Evolutionary conservation across 23 tunicate species (phyloP).

Genomic region (Phallusia fumigata): DNA sequence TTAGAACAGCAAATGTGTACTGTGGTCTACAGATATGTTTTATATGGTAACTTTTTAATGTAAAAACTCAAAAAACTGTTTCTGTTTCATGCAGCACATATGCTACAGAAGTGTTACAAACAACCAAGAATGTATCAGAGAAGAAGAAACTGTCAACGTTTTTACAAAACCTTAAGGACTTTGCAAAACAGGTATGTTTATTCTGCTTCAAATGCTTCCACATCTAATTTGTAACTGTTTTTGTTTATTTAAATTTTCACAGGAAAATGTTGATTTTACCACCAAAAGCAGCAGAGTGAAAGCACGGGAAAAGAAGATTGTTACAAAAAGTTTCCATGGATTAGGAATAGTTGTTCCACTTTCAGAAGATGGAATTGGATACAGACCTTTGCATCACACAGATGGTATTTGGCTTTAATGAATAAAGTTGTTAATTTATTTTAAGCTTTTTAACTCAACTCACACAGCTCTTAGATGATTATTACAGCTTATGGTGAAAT

Average conservation of each 20-base stretch:
- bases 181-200: constrained; percentile 14
- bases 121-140: not conserved
- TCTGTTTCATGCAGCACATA: not conserved
- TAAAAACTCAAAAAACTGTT: too few relatives aligned
- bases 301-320: constrained; percentile 37
- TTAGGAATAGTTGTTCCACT: constrained; percentile 82
- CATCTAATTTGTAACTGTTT: not conserved
- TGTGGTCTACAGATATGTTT: too few relatives aligned
- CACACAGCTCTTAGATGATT: too few relatives aligned
- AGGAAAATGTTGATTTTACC: constrained; percentile 18
- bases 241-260: not conserved
- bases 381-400: constrained; percentile 54
- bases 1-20: too few relatives aligned
- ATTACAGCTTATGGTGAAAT: too few relatives aligned
- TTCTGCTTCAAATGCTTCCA: not conserved
- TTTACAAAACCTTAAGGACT: constrained; percentile 1
- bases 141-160: constrained; percentile 17
- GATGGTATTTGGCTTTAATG: not conserved
- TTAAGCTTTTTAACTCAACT: too few relatives aligned
- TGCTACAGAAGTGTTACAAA: not conserved
- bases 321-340: constrained; percentile 54
- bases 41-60: too few relatives aligned
- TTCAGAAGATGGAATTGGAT: constrained; percentile 63
- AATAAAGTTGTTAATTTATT: too few relatives aligned
- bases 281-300: constrained; percentile 26